Base-by-base conservation (phyloP, 2,113 vertebrate species). In the Miniopterus natalensis region DNA sequence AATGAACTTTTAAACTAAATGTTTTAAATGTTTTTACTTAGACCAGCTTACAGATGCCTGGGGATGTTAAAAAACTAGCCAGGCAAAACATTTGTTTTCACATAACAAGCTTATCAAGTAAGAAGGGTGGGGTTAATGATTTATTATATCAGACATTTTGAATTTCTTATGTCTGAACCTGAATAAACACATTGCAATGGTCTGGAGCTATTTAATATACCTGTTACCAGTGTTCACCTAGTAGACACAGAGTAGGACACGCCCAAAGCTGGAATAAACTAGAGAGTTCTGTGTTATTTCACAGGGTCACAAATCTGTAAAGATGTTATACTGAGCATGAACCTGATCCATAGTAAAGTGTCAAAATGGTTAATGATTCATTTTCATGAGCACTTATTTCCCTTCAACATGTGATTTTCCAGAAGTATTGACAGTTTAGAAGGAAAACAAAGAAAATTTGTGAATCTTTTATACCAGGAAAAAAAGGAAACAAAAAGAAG, bases 21-120 rank as follows among this genome's bases (percentile, higher is more conserved):
- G 78, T 95, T 96, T 94, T 93, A 88, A 95, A 93, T 95, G 68
- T 94, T 98, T 97, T 97, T 74, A 88, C 85, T 94, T 95, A 97
- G 90, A 91, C 90, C 81, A 83, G 57, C 47, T 91, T 91, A 90
- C 47, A 68, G 78, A 96, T 95, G 96, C 73, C 95, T 89, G 61
- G 59, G 97, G 81, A 91, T 78, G 61, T 95, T 96, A 15, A 65
- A 14, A 65, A 92, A 95, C 81, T 84, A 89, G 94, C 84, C 87
- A 73, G 84, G 63, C 61, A 74, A 61, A 92, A 71, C 90, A 75
- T 88, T 96, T 92, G 78, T 96, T 96, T 94, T 92, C 94, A 94
- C 92, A 92, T 95, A 91, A 86, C 51, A 84, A 88, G 75, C 78
- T 71, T 49, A 75, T 84, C 14, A 1, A 93, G 59, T 21, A 65